Percentiles rank a stretch among this genome's conserved stretches.
phyloP scores from a whole-genome alignment of 2,797 vertebrate genomes.

The Margarornis squamiger region DNA sequence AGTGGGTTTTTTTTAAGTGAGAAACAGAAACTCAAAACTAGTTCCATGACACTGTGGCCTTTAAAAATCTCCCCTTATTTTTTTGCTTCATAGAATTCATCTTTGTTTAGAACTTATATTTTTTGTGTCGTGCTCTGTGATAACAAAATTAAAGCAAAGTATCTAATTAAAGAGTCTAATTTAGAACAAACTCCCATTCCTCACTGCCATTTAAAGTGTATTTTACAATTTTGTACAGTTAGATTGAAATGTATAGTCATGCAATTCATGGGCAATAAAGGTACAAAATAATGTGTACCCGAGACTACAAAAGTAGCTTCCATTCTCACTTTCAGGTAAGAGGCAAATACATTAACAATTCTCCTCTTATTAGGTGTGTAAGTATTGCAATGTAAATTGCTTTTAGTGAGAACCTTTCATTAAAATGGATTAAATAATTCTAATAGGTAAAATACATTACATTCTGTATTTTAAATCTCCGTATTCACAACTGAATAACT shows the following conservation, averaged over 20 bases:
- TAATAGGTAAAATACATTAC: neutral
- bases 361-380: neutral
- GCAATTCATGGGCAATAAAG: neutral
- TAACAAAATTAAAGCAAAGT: neutral
- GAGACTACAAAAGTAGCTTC: neutral
- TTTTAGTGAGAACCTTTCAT: neutral
- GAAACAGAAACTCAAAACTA: neutral
- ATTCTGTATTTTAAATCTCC: neutral
- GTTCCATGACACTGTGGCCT: neutral
- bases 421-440: neutral
- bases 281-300: neutral
- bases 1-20: neutral
- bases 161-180: neutral
- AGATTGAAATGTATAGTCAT: neutral
- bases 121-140: neutral
- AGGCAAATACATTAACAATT: neutral
- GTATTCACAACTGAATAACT: neutral
- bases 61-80: neutral
- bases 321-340: neutral
- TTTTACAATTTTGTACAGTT: neutral
- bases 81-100: neutral
- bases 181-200: neutral
- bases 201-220: neutral
- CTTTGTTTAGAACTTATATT: neutral
- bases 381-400: neutral